A percentile compares a stretch with the other conserved stretches of the same genome.
phyloP scores from a whole-genome alignment of 2,888 invertebrate species.

The Nasonovia ribisnigri region DNA sequence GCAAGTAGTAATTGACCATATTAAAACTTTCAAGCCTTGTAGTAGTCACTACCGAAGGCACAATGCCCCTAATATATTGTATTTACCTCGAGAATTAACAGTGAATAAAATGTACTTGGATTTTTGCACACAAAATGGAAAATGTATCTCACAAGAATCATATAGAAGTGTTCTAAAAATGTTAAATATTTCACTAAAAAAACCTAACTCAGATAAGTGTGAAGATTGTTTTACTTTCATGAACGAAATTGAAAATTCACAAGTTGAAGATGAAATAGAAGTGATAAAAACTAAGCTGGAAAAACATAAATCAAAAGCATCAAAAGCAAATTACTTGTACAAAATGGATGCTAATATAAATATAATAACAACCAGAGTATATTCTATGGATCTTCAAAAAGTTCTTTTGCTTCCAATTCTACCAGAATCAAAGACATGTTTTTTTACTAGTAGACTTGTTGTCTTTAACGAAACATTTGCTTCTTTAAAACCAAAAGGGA shows the following conservation, averaged over 20 bases:
- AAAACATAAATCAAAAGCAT: neutral
- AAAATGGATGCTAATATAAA: constrained; percentile 7
- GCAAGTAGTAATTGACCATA: neutral
- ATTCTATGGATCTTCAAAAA: too few species aligned
- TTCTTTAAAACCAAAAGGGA: too few species aligned
- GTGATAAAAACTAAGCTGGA: neutral
- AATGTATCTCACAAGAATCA: neutral
- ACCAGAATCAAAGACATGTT: too few species aligned
- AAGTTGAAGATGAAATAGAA: constrained; percentile 9
- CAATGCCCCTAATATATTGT: constrained; percentile 1
- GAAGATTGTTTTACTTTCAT: neutral
- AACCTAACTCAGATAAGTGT: neutral
- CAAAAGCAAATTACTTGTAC: neutral
- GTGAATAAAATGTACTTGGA: neutral
- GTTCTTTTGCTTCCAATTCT: too few species aligned
- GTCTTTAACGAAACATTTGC: too few species aligned
- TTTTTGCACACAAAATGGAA: neutral
- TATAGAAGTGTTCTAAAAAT: neutral
- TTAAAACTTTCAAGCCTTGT: neutral
- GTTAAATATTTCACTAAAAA: neutral
- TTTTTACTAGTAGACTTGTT: too few species aligned
- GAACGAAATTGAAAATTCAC: neutral
- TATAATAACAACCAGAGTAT: neutral
- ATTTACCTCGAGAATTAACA: neutral
- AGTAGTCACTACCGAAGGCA: neutral